Conservation (phyloP, 2,888 invertebrate genomes). For the Blastobasis adustella region DNA sequence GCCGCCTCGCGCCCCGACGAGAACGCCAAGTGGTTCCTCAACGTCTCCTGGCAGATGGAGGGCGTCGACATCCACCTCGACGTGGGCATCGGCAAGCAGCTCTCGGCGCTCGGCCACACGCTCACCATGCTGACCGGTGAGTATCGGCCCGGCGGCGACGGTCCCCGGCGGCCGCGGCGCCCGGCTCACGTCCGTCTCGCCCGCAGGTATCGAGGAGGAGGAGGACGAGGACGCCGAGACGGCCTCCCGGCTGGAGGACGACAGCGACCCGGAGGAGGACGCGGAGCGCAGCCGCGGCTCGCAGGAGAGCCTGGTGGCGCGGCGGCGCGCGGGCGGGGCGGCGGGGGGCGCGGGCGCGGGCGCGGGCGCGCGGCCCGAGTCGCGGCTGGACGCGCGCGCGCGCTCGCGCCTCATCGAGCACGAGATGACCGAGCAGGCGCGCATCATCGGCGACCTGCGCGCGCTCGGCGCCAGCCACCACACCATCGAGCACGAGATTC, state of each 20-base stretch:
- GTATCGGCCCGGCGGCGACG: neutral
- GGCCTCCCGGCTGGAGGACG: conserved; percentile 77
- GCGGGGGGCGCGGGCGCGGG: neutral
- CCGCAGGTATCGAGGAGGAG: neutral
- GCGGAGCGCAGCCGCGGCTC: conserved; percentile 77
- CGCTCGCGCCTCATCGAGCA: conserved; percentile 95
- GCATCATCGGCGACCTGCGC: conserved; percentile 93
- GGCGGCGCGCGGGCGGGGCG: conserved; percentile 60
- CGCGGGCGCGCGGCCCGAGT: conserved; percentile 80
- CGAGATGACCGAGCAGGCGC: conserved; percentile 98
- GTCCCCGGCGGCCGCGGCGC: too few relatives aligned
- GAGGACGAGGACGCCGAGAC: conserved; percentile 82
- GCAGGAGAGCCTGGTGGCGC: conserved; percentile 81
- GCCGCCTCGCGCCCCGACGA: conserved; percentile 89
- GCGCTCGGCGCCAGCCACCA: conserved; percentile 91
- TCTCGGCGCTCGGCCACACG: conserved; percentile 95
- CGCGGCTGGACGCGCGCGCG: conserved; percentile 84
- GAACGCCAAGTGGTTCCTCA: conserved; percentile 98
- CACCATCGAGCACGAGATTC: conserved; percentile 94
- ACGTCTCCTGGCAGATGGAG: conserved; percentile 99
- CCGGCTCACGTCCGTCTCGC: too few relatives aligned
- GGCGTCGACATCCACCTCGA: conserved; percentile 98
- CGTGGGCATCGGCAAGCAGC: conserved; percentile 95
- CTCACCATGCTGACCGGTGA: conserved; percentile 93
- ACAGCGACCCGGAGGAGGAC: conserved; percentile 86